A percentile compares a stretch with the other conserved stretches of the same genome.
These are phyloP conservation scores for Lepisosteus oculatus DNA, from an alignment of 2,113 vertebrate species.

Conservation along the genomic window DNA sequence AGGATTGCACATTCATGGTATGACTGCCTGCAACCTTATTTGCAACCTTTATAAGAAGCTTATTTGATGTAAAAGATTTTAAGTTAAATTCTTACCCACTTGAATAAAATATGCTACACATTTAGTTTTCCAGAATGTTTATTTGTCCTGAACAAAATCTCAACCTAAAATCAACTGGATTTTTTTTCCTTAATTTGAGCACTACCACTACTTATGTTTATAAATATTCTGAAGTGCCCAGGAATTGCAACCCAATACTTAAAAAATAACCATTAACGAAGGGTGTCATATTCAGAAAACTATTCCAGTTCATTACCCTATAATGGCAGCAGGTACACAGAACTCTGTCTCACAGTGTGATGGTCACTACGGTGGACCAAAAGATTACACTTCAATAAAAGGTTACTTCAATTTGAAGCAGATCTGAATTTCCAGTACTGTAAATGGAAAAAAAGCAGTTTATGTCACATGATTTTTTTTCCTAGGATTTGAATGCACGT, in stretches of 20 bases:
- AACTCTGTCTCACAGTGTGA: constrained; percentile 12
- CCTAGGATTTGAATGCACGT: not conserved
- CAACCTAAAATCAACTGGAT: not conserved
- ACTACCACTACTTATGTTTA: not conserved
- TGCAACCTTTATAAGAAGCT: too few species aligned
- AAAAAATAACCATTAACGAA: not conserved
- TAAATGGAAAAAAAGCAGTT: constrained; percentile 6
- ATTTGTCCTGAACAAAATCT: not conserved
- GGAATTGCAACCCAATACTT: not conserved
- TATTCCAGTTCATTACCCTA: not conserved
- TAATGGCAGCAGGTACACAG: not conserved
- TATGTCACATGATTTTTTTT: constrained; percentile 3
- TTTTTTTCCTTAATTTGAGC: not conserved
- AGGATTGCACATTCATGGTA: too few species aligned
- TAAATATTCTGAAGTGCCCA: too few species aligned
- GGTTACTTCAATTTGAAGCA: constrained; percentile 47
- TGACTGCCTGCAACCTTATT: too few species aligned
- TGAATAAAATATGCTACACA: too few species aligned
- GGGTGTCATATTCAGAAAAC: constrained; percentile 5
- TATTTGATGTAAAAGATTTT: too few species aligned
- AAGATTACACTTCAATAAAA: constrained; percentile 18
- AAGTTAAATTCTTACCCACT: too few species aligned
- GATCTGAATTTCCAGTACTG: constrained; percentile 28
- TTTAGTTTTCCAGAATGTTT: too few species aligned
- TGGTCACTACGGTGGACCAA: constrained; percentile 31